Percentiles rank a stretch among this genome's conserved stretches.
These are phyloP conservation scores for Xenopus petersii DNA, from an alignment of 2,797 vertebrate genomes.

Conservation along the genomic window DNA sequence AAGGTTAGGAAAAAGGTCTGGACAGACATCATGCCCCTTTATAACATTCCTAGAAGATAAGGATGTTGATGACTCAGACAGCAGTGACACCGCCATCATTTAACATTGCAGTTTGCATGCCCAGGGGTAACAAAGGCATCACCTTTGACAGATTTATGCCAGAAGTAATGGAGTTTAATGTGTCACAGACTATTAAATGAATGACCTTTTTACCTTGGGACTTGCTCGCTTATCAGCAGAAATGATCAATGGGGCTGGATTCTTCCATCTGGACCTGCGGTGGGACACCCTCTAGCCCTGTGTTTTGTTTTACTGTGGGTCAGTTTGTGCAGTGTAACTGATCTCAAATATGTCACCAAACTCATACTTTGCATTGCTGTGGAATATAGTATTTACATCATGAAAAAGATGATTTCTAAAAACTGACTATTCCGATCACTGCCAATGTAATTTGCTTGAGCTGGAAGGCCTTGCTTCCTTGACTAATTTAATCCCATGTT, in stretches of 20 bases:
- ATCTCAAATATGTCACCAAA: no score
- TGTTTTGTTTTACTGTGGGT: no score
- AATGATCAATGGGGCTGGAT: neutral
- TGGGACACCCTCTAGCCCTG: no score
- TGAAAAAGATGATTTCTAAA: no score
- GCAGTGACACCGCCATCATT: neutral
- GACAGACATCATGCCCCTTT: neutral
- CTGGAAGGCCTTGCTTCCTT: neutral
- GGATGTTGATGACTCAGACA: neutral
- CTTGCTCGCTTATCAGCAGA: neutral
- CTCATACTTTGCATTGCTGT: no score
- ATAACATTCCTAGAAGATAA: neutral
- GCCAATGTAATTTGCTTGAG: no score
- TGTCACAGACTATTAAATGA: neutral
- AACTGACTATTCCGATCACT: no score
- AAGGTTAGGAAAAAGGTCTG: no score
- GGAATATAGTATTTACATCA: no score
- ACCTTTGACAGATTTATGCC: neutral
- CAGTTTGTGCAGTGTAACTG: no score
- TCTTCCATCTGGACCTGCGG: no score
- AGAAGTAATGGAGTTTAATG: neutral
- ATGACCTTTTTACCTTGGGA: slow-evolving; percentile 20
- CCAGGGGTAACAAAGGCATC: neutral
- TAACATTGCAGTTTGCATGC: neutral
- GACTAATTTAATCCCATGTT: slow-evolving; percentile 24